phyloP scores from a whole-genome alignment of 2,888 invertebrate genomes.

The Toxonevra muliebris region DNA sequence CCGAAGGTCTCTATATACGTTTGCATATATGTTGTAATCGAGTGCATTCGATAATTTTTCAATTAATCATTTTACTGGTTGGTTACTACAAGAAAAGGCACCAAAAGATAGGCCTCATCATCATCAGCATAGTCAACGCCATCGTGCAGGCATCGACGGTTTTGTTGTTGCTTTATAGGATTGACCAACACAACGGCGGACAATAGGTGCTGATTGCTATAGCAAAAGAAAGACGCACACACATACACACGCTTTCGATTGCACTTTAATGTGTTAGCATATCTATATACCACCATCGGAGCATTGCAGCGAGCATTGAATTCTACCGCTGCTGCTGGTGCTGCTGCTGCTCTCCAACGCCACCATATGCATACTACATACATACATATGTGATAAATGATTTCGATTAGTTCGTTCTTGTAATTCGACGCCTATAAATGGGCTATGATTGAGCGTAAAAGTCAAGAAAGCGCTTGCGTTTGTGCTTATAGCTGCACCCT shows the following conservation, averaged over 20 bases:
- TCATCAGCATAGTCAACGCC: not conserved
- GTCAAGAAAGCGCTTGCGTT: constrained; percentile 34
- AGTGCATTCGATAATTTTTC: constrained; percentile 54
- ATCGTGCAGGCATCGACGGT: not conserved
- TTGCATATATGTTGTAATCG: constrained; percentile 15
- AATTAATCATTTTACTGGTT: constrained; percentile 57
- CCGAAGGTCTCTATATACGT: too few relatives aligned
- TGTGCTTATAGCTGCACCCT: constrained; percentile 19
- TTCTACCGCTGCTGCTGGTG: not conserved
- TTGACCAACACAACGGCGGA: constrained; percentile 39
- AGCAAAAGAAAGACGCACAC: constrained; percentile 16
- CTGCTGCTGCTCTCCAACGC: constrained; percentile 36
- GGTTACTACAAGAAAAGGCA: constrained; percentile 34
- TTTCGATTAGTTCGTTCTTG: constrained; percentile 65
- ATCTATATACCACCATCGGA: not conserved
- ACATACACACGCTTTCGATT: constrained; percentile 13
- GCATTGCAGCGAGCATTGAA: not conserved
- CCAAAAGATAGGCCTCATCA: not conserved
- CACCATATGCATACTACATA: constrained; percentile 34
- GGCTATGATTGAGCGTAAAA: constrained; percentile 59
- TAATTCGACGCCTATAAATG: constrained; percentile 66
- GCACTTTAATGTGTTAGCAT: not conserved
- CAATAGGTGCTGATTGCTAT: constrained; percentile 63
- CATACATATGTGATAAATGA: constrained; percentile 57
- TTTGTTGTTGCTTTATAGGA: constrained; percentile 21